phyloP scores from a whole-genome alignment of 2,888 invertebrate species.

The Rhabditoides inermis region DNA sequence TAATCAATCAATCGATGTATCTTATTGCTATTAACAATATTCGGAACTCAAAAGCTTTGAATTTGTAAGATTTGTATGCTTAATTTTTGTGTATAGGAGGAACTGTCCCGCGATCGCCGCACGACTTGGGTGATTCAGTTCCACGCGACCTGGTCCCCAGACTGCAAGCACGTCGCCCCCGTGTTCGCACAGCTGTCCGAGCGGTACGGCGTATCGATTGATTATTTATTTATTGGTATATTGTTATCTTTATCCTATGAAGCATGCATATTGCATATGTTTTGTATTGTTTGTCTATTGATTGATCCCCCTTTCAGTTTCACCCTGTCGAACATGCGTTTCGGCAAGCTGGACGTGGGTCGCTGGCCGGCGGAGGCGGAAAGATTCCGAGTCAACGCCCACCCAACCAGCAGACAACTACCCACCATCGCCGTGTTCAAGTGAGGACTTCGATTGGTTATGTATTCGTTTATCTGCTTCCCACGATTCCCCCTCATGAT shows the following conservation, averaged over 20 bases:
- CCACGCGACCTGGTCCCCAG: slow-evolving; percentile 93
- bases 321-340: slow-evolving; percentile 75
- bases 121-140: slow-evolving; percentile 59
- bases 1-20: neutral
- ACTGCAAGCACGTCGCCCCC: slow-evolving; percentile 84
- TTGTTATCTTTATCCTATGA: neutral
- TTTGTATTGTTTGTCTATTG: neutral
- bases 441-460: slow-evolving; percentile 54
- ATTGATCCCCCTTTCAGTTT: slow-evolving; percentile 57
- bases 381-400: slow-evolving; percentile 71
- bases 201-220: slow-evolving; percentile 59
- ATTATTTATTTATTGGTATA: neutral
- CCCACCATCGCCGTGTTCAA: slow-evolving; percentile 80
- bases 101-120: slow-evolving; percentile 22
- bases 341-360: slow-evolving; percentile 92
- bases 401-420: slow-evolving; percentile 82
- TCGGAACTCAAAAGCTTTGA: neutral
- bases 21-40: neutral
- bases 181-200: slow-evolving; percentile 77
- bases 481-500: neutral
- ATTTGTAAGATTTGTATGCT: neutral
- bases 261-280: neutral
- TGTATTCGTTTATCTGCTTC: neutral
- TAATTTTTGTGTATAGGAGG: slow-evolving; percentile 14
- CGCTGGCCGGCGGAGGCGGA: slow-evolving; percentile 72